Evolutionary conservation across 2,888 invertebrate genomes (phyloP).

Genomic region (Coelinius sp.): DNA sequence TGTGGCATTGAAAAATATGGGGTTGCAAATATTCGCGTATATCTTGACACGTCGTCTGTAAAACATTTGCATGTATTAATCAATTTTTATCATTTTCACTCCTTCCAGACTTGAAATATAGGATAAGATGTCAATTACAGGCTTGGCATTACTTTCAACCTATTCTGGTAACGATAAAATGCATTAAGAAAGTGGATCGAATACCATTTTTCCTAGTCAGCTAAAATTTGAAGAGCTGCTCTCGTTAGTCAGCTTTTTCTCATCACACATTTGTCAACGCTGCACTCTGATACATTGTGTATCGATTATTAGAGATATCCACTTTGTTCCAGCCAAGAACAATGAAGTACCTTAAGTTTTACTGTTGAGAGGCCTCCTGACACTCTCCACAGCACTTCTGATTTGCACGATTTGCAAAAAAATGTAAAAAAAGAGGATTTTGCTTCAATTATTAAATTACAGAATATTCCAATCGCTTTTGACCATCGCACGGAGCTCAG

Average conservation of each 20-base stretch:
- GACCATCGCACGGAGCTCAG: too few relatives aligned
- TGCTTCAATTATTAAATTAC: background rate
- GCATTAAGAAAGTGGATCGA: conserved; percentile 33
- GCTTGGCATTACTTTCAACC: conserved; percentile 30
- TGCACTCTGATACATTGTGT: conserved; percentile 40
- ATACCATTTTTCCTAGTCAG: conserved; percentile 28
- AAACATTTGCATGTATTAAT: background rate
- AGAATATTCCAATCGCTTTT: background rate
- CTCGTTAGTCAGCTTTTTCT: conserved; percentile 39
- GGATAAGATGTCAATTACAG: conserved; percentile 5
- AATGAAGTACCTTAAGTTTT: conserved; percentile 45
- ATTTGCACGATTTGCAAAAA: background rate
- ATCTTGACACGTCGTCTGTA: background rate
- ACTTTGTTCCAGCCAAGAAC: conserved; percentile 34
- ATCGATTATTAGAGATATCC: conserved; percentile 47
- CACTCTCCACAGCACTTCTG: conserved; percentile 16
- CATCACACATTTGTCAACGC: conserved; percentile 48
- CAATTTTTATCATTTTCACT: background rate
- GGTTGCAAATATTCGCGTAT: conserved; percentile 18
- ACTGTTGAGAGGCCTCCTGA: conserved; percentile 40
- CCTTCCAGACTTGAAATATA: background rate
- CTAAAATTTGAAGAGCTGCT: conserved; percentile 5
- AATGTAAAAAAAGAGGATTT: background rate
- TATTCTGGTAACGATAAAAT: conserved; percentile 21
- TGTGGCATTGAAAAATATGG: conserved; percentile 30